Conservation (phyloP, 53 echinoderm and acorn worm species). For the Glandiceps talaboti region DNA sequence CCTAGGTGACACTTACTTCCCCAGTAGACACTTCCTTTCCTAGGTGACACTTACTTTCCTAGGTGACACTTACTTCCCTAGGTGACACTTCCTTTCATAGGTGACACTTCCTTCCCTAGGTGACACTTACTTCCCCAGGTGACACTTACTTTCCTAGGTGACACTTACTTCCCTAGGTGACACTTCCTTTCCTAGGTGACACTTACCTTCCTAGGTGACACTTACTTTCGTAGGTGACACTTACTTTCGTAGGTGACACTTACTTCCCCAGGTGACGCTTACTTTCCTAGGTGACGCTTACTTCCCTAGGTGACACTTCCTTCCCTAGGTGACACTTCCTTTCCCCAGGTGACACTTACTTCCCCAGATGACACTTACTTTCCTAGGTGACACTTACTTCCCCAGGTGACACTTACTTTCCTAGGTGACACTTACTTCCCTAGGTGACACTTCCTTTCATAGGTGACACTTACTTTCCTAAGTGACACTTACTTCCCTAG, state of each 20-base stretch:
- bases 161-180: not conserved
- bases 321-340: not conserved
- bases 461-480: slow-evolving; percentile 33
- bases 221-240: not conserved
- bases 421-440: no score
- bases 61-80: slow-evolving; percentile 33
- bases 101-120: not conserved
- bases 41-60: not conserved
- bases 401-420: slow-evolving; percentile 23
- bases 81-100: no score
- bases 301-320: no score
- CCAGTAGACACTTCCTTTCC: no score
- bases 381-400: not conserved
- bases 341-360: slow-evolving; percentile 7
- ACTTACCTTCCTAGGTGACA: not conserved
- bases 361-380: no score
- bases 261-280: not conserved
- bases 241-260: no score
- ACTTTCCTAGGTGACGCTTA: slow-evolving; percentile 6
- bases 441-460: not conserved
- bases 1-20: no score
- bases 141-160: no score
- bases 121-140: slow-evolving; percentile 42
- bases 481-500: no score
- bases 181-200: slow-evolving; percentile 41